Conservation (phyloP, 2,797 vertebrate species). For the Euphonia xanthogaster region DNA sequence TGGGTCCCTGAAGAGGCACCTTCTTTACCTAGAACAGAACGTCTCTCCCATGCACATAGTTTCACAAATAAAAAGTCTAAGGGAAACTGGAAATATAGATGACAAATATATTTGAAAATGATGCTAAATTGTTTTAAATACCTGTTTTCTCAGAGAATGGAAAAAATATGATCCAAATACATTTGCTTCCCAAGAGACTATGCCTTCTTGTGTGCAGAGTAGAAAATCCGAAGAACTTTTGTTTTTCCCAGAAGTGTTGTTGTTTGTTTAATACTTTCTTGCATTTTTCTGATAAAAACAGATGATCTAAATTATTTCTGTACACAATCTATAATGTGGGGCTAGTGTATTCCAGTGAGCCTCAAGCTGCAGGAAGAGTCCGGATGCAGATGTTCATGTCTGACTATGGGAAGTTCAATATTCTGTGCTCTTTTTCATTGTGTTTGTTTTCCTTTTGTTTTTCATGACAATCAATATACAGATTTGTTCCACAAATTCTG, state of each 20-base stretch:
- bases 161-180: not conserved
- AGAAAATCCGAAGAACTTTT: not conserved
- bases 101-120: constrained; percentile 32
- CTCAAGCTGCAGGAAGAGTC: not conserved
- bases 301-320: not conserved
- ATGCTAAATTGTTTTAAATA: constrained; percentile 12
- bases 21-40: not conserved
- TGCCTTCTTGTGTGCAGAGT: not conserved
- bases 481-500: not conserved
- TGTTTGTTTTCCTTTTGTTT: not conserved
- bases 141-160: constrained; percentile 37
- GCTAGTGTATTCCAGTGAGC: not conserved
- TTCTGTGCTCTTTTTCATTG: not conserved
- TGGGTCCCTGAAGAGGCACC: accelerated
- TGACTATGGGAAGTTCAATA: not conserved
- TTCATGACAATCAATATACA: not conserved
- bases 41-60: not conserved
- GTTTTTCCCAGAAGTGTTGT: not conserved
- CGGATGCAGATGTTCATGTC: accelerated
- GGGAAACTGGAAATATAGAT: not conserved
- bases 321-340: not conserved
- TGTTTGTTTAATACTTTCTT: not conserved
- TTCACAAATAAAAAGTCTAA: constrained; percentile 17
- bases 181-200: not conserved
- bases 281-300: not conserved